Evolutionary conservation across 2,888 invertebrate species (phyloP).

Genomic region (Halictus quadricinctus): DNA sequence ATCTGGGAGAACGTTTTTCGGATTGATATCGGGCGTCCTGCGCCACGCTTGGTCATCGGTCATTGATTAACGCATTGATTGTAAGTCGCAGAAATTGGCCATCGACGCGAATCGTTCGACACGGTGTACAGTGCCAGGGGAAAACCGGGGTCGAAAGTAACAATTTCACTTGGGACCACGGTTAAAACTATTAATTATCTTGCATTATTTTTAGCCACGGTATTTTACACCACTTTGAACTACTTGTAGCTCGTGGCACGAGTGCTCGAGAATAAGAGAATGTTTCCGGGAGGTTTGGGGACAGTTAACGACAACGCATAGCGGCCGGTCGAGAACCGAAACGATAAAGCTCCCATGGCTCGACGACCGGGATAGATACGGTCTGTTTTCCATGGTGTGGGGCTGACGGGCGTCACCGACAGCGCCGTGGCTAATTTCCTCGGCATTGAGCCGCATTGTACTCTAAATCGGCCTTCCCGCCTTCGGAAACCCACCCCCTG

Average conservation of each 20-base stretch:
- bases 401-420: constrained; percentile 79
- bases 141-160: background rate
- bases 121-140: background rate
- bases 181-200: background rate
- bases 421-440: constrained; percentile 81
- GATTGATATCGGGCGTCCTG: background rate
- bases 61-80: background rate
- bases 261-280: background rate
- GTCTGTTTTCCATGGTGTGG: constrained; percentile 66
- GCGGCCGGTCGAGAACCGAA: background rate
- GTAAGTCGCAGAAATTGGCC: background rate
- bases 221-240: no score
- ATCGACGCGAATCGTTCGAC: background rate
- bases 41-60: background rate
- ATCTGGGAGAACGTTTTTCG: background rate
- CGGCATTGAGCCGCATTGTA: constrained; percentile 81
- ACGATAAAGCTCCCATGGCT: constrained; percentile 36
- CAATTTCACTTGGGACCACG: background rate
- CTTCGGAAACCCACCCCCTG: constrained; percentile 57
- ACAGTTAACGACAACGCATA: background rate
- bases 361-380: constrained; percentile 37
- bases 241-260: no score
- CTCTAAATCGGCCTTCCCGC: constrained; percentile 78
- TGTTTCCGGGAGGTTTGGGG: background rate
- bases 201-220: no score